Percentiles rank a stretch among this genome's conserved stretches.
Conservation (phyloP, 2,888 invertebrate species). For the Salpingus planirostris region DNA sequence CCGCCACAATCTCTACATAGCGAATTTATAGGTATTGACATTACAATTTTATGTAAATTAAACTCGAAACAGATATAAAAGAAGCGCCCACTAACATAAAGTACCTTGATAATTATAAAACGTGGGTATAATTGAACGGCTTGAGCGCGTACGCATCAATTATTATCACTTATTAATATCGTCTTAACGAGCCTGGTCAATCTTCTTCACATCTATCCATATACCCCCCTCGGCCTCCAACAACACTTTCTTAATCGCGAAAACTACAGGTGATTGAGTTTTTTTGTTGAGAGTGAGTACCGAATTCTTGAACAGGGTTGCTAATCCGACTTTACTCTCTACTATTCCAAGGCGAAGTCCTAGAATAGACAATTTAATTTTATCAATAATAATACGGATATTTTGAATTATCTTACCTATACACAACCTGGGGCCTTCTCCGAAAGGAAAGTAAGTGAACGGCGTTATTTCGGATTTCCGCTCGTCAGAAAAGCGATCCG, state of each 20-base stretch:
- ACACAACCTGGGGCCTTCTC: conserved; percentile 21
- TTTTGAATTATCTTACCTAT: conserved; percentile 20
- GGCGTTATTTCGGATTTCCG: conserved; percentile 8
- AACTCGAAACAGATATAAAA: too few relatives aligned
- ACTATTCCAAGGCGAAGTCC: conserved; percentile 30
- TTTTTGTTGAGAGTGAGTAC: conserved; percentile 19
- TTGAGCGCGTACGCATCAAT: too few relatives aligned
- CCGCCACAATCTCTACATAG: too few relatives aligned
- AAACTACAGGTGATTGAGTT: conserved; percentile 14
- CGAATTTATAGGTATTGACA: too few relatives aligned
- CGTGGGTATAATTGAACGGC: too few relatives aligned
- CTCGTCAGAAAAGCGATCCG: conserved; percentile 22
- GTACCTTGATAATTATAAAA: too few relatives aligned
- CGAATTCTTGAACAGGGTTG: conserved; percentile 20
- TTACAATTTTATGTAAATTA: too few relatives aligned
- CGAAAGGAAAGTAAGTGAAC: conserved; percentile 18
- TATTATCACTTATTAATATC: too few relatives aligned
- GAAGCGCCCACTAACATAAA: too few relatives aligned
- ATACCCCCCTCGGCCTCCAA: conserved; percentile 20
- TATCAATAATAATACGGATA: neutral
- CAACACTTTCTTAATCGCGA: conserved; percentile 15
- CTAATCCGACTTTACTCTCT: conserved; percentile 29
- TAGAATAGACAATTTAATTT: conserved; percentile 19
- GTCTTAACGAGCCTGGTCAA: conserved; percentile 6
- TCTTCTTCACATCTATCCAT: conserved; percentile 22